Percentiles rank a stretch among this genome's conserved stretches.
These are phyloP conservation scores for Notocelia uddmanniana DNA, from an alignment of 2,888 invertebrate genomes.

Conservation along the genomic window DNA sequence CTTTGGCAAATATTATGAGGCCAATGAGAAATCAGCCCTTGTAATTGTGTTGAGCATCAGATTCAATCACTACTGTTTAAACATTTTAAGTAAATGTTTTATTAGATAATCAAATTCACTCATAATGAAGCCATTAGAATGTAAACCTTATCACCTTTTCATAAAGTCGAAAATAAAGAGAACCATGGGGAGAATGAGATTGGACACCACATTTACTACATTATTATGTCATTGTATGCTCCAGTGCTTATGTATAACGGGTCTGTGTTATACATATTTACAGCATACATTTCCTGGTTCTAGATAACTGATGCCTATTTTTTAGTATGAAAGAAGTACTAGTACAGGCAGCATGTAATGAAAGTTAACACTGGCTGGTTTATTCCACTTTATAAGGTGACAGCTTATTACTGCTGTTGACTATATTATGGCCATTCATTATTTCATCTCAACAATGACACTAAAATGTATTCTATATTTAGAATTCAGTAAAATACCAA, in stretches of 20 bases:
- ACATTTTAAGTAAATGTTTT: too few species aligned
- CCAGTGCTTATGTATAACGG: not conserved
- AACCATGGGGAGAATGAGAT: not conserved
- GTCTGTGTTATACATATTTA: not conserved
- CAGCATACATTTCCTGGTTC: not conserved
- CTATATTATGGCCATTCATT: too few species aligned
- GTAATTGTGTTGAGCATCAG: not conserved
- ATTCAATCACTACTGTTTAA: not conserved
- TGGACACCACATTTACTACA: slow-evolving; percentile 4
- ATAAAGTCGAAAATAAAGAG: not conserved
- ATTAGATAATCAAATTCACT: too few species aligned
- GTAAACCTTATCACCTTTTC: not conserved
- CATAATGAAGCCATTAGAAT: not conserved
- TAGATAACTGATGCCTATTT: not conserved
- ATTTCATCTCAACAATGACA: too few species aligned
- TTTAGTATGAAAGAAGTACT: not conserved
- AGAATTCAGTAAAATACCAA: too few species aligned
- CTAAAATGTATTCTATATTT: too few species aligned
- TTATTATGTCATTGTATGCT: slow-evolving; percentile 16
- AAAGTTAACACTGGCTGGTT: too few species aligned
- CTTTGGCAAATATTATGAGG: not conserved
- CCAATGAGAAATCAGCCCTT: not conserved
- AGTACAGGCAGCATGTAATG: not conserved
- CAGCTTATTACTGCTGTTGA: too few species aligned
- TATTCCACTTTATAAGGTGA: too few species aligned